Evolutionary conservation across 1,140 invertebrate genomes (phyloP), one percentile per base, ranked within the genome.

Genomic region (Rhagoletis zephyria): DNA sequence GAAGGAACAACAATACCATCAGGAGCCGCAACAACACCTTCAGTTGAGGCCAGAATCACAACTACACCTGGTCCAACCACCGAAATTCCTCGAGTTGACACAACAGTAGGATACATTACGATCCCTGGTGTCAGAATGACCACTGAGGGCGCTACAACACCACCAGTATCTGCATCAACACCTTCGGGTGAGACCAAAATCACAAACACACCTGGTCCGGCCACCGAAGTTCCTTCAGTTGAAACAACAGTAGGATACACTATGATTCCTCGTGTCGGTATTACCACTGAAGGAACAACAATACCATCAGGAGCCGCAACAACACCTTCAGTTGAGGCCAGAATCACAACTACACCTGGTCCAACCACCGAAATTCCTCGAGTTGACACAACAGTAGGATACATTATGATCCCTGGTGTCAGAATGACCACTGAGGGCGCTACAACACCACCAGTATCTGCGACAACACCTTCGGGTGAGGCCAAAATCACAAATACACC

Each of bases 311-410:
- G 30, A 4, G 45, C 2, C 51, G 9, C 51, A 51, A 89, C 87
- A 85, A 88, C 85, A 61, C 60, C 65, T n/a, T 14, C 16, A n/a
- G 14, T 30, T 64, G 74, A 87, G 51, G 70, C 12, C 59, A 64
- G 56, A 85, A 89, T 3, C 12, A 87, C 56, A 2, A 4, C 67
- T 45, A 88, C 64, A 48, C 70, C 56, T 61, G 85, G 42, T 87
- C 61, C 2, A 45, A n/a, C 63, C 16, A 16, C 9, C 48, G 64
- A 74, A 60, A 19, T 19, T 59, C 56, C 77, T 2, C 59, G 48
- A 60, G 87, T 86, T 61, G 87, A 86, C 12, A 85, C 88, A n/a
- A 85, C 87, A 61, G 85, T 88, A 40, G 64, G 64, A 19, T 86
- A 86, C 88, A 67, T 85, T 4, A 12, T 14, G 16, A 2, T 65